Base-by-base conservation (phyloP, 2,888 invertebrate species). In the Eilema caniola region DNA sequence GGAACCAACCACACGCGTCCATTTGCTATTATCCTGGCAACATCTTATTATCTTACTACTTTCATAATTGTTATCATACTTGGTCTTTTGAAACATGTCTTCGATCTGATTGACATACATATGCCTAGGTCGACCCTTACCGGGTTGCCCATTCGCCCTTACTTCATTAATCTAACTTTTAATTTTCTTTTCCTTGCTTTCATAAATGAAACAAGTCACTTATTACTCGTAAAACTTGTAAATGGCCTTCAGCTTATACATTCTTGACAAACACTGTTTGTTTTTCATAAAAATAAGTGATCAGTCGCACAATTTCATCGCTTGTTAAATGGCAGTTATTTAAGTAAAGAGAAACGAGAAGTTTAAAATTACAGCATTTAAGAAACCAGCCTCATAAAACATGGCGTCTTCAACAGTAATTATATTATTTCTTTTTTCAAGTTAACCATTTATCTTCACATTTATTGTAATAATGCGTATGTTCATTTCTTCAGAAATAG, bases 301-400 rank as follows among this genome's bases (percentile, higher is more conserved):
- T 59, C 10, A 28, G 59, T 5, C 16, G 10, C 25, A 25, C 24
- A 24, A 28, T 5, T 24, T 59, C 28, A 59, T 59, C 59, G 28
- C 28, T 33, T 20, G 20, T 31, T n/a, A 61, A 61, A 61, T 31
- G 12, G 16, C 33, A 61, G 61, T 33, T 31, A 12, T 61, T 61
- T 59, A 59, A 59, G 33, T 61, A 59, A 61, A 31, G 61, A 61
- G 8, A 31, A 31, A 61, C 20, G 31, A 31, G 61, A 16, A 11
- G 61, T 61, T 61, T 33, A 61, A 61, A 61, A 61, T 61, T 61
- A 61, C n/a, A 31, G 61, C 33, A n/a, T 12, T 31, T 3, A 61
- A 31, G 8, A 31, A n/a, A 59, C 61, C 33, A 33, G 28, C 25
- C 11, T 47, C 25, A 7, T 16, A 25, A 11, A 37, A 62, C 33